Conservation (phyloP, 2,888 invertebrate species). For the Andricus quercusramuli region DNA sequence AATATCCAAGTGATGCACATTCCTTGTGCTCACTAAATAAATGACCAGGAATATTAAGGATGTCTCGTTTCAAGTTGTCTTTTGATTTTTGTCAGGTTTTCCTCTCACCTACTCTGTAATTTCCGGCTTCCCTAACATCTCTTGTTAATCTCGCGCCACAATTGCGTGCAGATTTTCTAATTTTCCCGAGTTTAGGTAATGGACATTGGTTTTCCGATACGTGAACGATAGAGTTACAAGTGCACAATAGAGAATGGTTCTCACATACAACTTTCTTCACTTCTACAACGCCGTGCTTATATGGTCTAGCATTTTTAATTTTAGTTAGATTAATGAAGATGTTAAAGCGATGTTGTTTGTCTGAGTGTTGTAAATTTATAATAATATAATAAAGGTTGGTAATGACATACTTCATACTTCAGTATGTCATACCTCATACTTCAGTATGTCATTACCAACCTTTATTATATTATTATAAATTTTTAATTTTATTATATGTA, state of each 20-base stretch:
- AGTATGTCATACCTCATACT: too few species aligned
- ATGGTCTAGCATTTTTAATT: slow-evolving; percentile 15
- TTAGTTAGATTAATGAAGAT: too few species aligned
- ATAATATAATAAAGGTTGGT: too few species aligned
- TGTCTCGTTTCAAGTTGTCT: slow-evolving; percentile 5
- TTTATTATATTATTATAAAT: too few species aligned
- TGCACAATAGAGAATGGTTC: slow-evolving; percentile 21
- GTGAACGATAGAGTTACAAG: neutral
- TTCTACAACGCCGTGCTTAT: neutral
- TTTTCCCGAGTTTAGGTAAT: neutral
- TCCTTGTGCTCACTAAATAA: slow-evolving; percentile 30
- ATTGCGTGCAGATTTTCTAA: slow-evolving; percentile 4
- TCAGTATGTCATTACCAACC: too few species aligned
- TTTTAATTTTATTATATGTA: too few species aligned
- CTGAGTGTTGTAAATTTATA: too few species aligned
- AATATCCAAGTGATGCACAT: too few species aligned
- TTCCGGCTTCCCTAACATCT: neutral
- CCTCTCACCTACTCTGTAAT: neutral
- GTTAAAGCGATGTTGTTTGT: too few species aligned
- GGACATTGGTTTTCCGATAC: slow-evolving; percentile 12
- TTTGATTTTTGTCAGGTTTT: too few species aligned
- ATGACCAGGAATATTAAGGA: slow-evolving; percentile 38
- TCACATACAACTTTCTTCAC: slow-evolving; percentile 14
- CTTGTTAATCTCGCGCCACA: slow-evolving; percentile 13
- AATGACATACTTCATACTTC: too few species aligned